Percentiles rank a stretch among this genome's conserved stretches.
Evolutionary conservation across 2,797 vertebrate species (phyloP).

Genomic region (Xenopus petersii): DNA sequence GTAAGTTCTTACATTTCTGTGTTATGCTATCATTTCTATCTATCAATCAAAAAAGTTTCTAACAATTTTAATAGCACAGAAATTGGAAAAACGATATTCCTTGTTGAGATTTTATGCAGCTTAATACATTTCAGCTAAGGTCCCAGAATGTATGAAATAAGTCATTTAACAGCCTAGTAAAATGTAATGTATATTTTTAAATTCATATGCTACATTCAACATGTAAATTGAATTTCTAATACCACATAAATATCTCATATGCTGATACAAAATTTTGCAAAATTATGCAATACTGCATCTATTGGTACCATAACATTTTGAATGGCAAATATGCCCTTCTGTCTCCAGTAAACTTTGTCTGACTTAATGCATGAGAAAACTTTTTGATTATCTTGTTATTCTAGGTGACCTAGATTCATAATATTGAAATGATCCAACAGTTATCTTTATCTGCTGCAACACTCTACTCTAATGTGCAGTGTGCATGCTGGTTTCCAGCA

Average conservation of each 20-base stretch:
- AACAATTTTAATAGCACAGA: not conserved
- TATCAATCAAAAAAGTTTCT: not conserved
- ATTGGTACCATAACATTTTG: not conserved
- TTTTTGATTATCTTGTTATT: not conserved
- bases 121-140: not conserved
- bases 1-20: not conserved
- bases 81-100: not conserved
- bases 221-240: constrained; percentile 7
- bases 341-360: not conserved
- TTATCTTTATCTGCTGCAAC: too few relatives aligned
- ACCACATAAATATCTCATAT: constrained; percentile 1
- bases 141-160: not conserved
- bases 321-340: not conserved
- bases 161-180: constrained; percentile 4
- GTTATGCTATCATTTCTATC: not conserved
- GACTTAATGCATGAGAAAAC: not conserved
- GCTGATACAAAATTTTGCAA: not conserved
- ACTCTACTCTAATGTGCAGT: too few relatives aligned
- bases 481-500: too few relatives aligned
- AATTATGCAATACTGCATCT: not conserved
- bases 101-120: not conserved
- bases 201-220: constrained; percentile 7
- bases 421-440: not conserved
- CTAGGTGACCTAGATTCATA: not conserved
- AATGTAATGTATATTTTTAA: constrained; percentile 1